These are phyloP conservation scores for Bacillus rossius DNA, from an alignment of 1,140 invertebrate species.

Conservation along the genomic window DNA sequence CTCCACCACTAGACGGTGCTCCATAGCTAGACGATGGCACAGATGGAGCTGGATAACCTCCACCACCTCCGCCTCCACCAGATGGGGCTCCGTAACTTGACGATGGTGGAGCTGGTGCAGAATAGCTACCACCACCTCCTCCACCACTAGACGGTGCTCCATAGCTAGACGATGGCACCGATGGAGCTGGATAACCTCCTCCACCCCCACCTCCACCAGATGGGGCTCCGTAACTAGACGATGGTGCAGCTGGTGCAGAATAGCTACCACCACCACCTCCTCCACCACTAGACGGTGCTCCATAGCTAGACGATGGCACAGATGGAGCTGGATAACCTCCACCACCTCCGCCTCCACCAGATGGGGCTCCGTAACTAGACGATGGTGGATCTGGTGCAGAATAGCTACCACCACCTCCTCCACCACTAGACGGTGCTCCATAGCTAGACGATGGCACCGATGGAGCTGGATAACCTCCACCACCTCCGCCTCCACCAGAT, in stretches of 20 bases:
- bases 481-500: constrained; percentile 37
- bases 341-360: constrained; percentile 28
- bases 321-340: constrained; percentile 11
- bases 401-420: constrained; percentile 25
- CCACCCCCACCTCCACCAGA: constrained; percentile 17
- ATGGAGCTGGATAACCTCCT: not conserved
- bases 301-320: constrained; percentile 31
- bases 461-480: constrained; percentile 36
- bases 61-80: not conserved
- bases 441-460: constrained; percentile 36
- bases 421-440: constrained; percentile 34
- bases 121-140: constrained; percentile 25
- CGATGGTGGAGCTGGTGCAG: constrained; percentile 16
- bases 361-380: constrained; percentile 32
- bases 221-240: constrained; percentile 39
- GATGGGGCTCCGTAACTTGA: constrained; percentile 6
- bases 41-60: not conserved
- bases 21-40: constrained; percentile 32
- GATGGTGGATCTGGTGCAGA: constrained; percentile 22
- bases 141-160: constrained; percentile 31
- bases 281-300: constrained; percentile 22
- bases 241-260: constrained; percentile 37
- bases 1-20: constrained; percentile 39
- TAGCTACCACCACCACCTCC: constrained; percentile 26
- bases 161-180: constrained; percentile 37